Conservation (phyloP, 2,888 invertebrate species). For the Ischnus inquisitorius region DNA sequence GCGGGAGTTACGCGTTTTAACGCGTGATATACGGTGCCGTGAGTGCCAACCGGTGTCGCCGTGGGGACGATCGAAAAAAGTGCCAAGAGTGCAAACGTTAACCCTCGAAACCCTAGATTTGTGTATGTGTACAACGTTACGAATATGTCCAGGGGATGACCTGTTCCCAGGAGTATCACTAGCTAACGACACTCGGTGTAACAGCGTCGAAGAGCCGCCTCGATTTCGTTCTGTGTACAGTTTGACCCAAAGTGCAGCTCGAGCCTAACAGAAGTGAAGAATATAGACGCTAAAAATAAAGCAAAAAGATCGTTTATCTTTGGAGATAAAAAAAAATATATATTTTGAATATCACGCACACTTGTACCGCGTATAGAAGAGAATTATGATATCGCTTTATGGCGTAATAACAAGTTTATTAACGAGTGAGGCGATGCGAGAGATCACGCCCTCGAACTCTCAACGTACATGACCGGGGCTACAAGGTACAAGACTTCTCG, state of each 20-base stretch:
- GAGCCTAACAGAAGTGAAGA: conserved; percentile 8
- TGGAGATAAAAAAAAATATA: conserved; percentile 16
- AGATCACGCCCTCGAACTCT: conserved; percentile 70
- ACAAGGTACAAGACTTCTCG: conserved; percentile 67
- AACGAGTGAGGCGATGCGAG: conserved; percentile 69
- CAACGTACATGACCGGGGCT: conserved; percentile 67
- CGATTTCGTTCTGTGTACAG: not conserved
- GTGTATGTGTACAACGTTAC: conserved; percentile 23
- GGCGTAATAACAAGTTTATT: conserved; percentile 71
- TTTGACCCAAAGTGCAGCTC: not conserved
- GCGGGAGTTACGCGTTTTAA: conserved; percentile 70
- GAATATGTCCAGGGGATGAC: not conserved
- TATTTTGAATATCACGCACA: conserved; percentile 20
- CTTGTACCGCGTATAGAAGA: conserved; percentile 35
- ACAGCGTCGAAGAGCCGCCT: conserved; percentile 14
- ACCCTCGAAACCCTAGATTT: conserved; percentile 52
- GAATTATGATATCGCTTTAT: conserved; percentile 70
- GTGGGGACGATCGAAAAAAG: conserved; percentile 69
- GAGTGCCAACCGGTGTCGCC: conserved; percentile 71
- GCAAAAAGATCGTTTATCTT: not conserved
- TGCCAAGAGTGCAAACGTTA: conserved; percentile 57
- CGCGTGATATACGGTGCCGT: conserved; percentile 70
- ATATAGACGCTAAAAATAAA: not conserved
- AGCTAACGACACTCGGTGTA: conserved; percentile 12
- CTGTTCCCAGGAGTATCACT: not conserved